phyloP scores from a whole-genome alignment of 1,140 invertebrate genomes.

The Leptinotarsa texana region DNA sequence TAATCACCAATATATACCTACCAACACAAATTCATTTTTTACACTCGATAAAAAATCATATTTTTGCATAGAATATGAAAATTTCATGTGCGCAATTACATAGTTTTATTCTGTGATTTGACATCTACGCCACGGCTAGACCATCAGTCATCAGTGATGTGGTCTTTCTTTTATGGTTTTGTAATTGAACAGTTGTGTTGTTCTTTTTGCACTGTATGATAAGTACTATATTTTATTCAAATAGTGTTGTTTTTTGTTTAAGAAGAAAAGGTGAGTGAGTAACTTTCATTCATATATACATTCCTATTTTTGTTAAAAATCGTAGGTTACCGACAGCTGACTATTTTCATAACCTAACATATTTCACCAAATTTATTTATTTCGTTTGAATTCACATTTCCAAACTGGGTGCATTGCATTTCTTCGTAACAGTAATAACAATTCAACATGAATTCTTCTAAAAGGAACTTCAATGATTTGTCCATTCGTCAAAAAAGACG shows the following conservation, averaged over 20 bases:
- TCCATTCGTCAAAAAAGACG: not conserved
- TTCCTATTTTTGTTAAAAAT: conserved; percentile 2
- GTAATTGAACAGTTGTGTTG: not conserved
- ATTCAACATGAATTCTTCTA: conserved; percentile 1
- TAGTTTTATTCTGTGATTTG: conserved; percentile 1
- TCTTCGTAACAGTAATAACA: not conserved
- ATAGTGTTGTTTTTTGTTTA: not conserved
- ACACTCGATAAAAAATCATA: not conserved
- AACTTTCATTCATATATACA: not conserved
- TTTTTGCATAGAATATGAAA: not conserved
- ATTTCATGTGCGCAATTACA: not conserved
- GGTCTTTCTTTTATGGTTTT: not conserved
- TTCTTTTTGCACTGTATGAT: not conserved
- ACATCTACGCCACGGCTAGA: not conserved
- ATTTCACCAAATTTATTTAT: conserved; percentile 1
- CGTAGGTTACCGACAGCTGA: not conserved
- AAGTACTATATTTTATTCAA: not conserved
- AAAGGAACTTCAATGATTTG: conserved; percentile 8
- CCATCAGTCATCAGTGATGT: not conserved
- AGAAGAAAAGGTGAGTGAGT: not conserved
- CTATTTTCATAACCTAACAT: not conserved
- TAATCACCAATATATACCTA: not conserved
- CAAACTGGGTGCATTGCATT: conserved; percentile 1
- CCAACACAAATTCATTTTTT: not conserved
- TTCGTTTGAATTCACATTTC: not conserved